Evolutionary conservation across 2,113 vertebrate species (phyloP).

Genomic region (Ophiodon elongatus): DNA sequence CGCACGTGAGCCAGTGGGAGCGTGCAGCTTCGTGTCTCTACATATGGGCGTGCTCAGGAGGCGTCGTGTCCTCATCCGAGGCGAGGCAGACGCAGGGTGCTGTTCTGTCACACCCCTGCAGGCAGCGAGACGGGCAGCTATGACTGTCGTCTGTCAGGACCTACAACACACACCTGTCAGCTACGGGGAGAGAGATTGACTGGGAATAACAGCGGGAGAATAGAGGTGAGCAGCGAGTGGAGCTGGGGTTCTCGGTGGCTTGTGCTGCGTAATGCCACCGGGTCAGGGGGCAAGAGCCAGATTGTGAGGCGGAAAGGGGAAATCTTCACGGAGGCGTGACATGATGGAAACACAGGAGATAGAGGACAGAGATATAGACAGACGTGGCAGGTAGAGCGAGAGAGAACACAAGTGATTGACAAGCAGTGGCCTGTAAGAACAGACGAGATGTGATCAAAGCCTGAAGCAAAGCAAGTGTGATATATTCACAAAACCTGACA

Average conservation of each 20-base stretch:
- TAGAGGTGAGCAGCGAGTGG: not conserved
- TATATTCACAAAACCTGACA: constrained; percentile 52
- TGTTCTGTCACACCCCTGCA: constrained; percentile 49
- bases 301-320: not conserved
- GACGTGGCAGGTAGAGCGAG: constrained; percentile 7
- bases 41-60: constrained; percentile 9
- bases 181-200: constrained; percentile 41
- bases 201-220: constrained; percentile 42
- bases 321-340: not conserved
- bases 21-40: not conserved
- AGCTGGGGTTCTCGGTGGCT: constrained; percentile 9
- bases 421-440: constrained; percentile 15
- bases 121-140: constrained; percentile 55
- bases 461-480: constrained; percentile 26
- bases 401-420: constrained; percentile 24
- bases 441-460: constrained; percentile 47
- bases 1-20: not conserved
- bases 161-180: constrained; percentile 63
- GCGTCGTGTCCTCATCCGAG: constrained; percentile 45
- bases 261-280: constrained; percentile 21
- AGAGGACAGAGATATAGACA: not conserved
- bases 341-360: constrained; percentile 3
- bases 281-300: constrained; percentile 32
- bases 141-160: constrained; percentile 71
- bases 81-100: constrained; percentile 45